Conservation (phyloP, 2,888 invertebrate genomes). For the Cephus rjabovi region DNA sequence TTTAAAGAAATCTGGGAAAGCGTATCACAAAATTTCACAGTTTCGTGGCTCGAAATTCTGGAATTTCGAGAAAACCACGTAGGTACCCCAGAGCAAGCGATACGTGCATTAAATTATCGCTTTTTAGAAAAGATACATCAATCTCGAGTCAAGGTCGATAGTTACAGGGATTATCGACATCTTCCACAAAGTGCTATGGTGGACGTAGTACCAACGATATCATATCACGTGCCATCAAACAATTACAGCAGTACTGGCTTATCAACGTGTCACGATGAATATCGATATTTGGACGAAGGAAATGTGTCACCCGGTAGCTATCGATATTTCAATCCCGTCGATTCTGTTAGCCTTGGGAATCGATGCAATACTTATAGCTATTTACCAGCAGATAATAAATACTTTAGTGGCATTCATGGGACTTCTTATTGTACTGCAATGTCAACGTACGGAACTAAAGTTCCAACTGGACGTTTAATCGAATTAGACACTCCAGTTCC, state of each 20-base stretch:
- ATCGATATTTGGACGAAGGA: constrained; percentile 33
- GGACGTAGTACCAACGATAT: constrained; percentile 38
- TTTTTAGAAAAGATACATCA: constrained; percentile 64
- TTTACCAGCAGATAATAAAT: constrained; percentile 36
- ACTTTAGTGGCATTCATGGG: constrained; percentile 48
- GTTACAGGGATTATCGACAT: constrained; percentile 45
- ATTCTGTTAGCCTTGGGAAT: constrained; percentile 15
- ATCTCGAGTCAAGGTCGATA: constrained; percentile 43
- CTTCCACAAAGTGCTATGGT: constrained; percentile 31
- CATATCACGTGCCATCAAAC: constrained; percentile 44
- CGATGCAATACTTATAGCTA: constrained; percentile 36
- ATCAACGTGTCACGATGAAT: constrained; percentile 42
- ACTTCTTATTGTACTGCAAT: constrained; percentile 65
- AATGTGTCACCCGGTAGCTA: constrained; percentile 18
- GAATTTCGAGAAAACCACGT: constrained; percentile 72
- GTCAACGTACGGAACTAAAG: constrained; percentile 51
- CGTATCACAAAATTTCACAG: constrained; percentile 70
- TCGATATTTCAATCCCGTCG: constrained; percentile 16
- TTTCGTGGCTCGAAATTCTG: constrained; percentile 77
- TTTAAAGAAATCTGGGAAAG: constrained; percentile 82
- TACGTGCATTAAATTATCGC: constrained; percentile 67
- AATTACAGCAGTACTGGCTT: constrained; percentile 40
- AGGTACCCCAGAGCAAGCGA: constrained; percentile 70
- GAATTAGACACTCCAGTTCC: constrained; percentile 71
- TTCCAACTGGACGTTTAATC: constrained; percentile 77